These are phyloP conservation scores for Leptobrachium leishanense DNA, from an alignment of 2,113 vertebrate genomes.

Conservation along the genomic window DNA sequence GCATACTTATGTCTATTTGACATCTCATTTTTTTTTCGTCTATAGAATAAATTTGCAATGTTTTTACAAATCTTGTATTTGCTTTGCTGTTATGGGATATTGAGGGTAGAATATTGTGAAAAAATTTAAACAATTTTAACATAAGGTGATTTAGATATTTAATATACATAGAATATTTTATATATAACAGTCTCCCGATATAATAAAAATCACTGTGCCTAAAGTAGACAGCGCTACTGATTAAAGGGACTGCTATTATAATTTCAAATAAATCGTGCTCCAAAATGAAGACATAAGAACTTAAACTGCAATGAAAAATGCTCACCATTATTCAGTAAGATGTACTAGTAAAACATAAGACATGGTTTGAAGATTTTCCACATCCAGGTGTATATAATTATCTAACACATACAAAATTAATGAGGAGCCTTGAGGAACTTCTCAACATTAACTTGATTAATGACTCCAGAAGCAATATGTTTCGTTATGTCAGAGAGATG, in stretches of 20 bases:
- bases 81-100: too few species aligned
- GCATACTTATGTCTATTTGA: too few species aligned
- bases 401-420: conserved; percentile 48
- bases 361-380: conserved; percentile 33
- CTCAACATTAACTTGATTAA: conserved; percentile 45
- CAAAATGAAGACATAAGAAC: conserved; percentile 38
- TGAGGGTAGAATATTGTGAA: too few species aligned
- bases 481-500: conserved; percentile 27
- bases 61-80: too few species aligned
- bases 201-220: neutral
- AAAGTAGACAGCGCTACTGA: neutral
- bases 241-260: conserved; percentile 1
- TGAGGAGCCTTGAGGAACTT: conserved; percentile 39
- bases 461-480: conserved; percentile 29
- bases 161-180: too few species aligned
- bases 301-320: conserved; percentile 41
- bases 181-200: too few species aligned
- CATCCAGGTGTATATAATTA: conserved; percentile 45
- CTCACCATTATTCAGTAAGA: conserved; percentile 38
- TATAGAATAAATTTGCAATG: too few species aligned
- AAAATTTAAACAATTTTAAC: too few species aligned
- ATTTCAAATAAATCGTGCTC: conserved; percentile 29
- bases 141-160: too few species aligned
- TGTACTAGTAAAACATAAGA: conserved; percentile 30
- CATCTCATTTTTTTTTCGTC: too few species aligned